phyloP scores from a whole-genome alignment of 2,113 vertebrate genomes.

The Hippocampus abdominalis region DNA sequence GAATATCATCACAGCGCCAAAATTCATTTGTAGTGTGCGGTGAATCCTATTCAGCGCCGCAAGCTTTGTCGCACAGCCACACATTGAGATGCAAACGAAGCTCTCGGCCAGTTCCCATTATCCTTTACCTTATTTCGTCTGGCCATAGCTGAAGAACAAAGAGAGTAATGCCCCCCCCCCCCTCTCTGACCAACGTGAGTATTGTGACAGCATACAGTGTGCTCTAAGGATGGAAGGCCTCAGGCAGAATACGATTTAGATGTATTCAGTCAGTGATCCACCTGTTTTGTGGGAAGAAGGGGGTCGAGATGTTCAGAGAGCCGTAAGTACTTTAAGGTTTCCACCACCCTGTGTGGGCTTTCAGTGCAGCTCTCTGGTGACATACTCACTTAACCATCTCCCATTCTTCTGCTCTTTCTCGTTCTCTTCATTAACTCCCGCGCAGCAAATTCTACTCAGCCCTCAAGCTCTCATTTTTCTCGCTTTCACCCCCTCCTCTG shows the following conservation, averaged over 20 bases:
- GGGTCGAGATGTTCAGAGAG: constrained; percentile 45
- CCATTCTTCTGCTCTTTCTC: constrained; percentile 53
- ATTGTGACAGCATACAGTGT: constrained; percentile 33
- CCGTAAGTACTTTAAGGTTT: constrained; percentile 61
- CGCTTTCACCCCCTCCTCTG: constrained; percentile 21
- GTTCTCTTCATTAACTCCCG: constrained; percentile 69
- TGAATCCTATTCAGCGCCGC: constrained; percentile 59
- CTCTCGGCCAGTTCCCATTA: constrained; percentile 52
- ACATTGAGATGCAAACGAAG: constrained; percentile 38
- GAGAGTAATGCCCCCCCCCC: constrained; percentile 44
- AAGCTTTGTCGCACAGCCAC: constrained; percentile 36
- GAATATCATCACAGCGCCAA: constrained; percentile 60
- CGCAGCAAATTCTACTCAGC: constrained; percentile 62
- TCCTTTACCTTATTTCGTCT: constrained; percentile 69
- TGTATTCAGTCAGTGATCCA: constrained; percentile 39
- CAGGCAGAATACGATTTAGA: constrained; percentile 22
- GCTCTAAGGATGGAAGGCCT: constrained; percentile 21
- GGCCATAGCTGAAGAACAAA: constrained; percentile 51
- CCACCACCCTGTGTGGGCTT: constrained; percentile 51
- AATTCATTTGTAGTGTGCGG: constrained; percentile 68
- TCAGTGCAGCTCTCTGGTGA: constrained; percentile 58
- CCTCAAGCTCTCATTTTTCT: constrained; percentile 58
- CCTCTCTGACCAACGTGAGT: constrained; percentile 36
- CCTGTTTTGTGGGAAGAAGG: constrained; percentile 31
- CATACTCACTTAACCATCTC: constrained; percentile 64